A percentile compares a stretch with the other conserved stretches of the same genome.
These are phyloP conservation scores for Gracilinanus agilis DNA, from an alignment of 2,113 vertebrate species.

Conservation along the genomic window DNA sequence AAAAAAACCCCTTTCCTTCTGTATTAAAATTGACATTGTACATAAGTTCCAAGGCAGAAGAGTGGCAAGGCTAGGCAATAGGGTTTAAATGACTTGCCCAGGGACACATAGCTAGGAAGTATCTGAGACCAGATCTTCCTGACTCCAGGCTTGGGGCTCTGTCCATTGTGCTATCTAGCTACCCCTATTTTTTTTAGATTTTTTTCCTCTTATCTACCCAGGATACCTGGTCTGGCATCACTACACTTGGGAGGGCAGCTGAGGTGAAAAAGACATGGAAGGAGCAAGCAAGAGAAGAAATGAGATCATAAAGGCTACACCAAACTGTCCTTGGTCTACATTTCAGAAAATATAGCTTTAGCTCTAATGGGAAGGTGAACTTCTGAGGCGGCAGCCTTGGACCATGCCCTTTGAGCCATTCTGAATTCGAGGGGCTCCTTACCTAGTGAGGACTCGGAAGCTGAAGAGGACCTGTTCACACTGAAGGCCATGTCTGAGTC, in stretches of 20 bases:
- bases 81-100: too few species aligned
- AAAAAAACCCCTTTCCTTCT: too few species aligned
- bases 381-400: neutral
- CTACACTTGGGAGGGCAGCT: neutral
- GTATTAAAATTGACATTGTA: too few species aligned
- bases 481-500: constrained; percentile 98
- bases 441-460: constrained; percentile 99
- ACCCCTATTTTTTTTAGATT: too few species aligned
- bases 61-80: too few species aligned
- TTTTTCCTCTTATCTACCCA: neutral
- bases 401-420: neutral
- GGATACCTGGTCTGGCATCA: neutral
- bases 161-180: too few species aligned
- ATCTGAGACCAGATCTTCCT: too few species aligned
- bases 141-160: too few species aligned
- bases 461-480: constrained; percentile 96
- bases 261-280: neutral
- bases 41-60: too few species aligned
- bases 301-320: neutral
- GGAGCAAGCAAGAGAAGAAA: neutral
- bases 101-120: too few species aligned
- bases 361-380: neutral
- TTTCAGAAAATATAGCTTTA: neutral
- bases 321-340: neutral
- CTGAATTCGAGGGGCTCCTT: constrained; percentile 64